Conservation (phyloP, 2,888 invertebrate species). For the Molorchus minor region DNA sequence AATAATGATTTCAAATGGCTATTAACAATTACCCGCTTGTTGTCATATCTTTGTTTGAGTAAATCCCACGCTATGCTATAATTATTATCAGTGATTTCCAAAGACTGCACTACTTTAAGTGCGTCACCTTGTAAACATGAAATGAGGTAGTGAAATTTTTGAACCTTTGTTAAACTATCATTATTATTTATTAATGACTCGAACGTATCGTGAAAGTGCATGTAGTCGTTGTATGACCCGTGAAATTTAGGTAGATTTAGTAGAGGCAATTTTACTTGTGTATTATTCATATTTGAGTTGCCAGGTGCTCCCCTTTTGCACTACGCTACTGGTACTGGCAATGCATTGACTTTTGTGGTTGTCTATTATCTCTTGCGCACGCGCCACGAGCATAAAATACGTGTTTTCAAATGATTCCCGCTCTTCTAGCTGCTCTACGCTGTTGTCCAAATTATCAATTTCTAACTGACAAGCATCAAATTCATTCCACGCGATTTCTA, state of each 20-base stretch:
- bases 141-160: constrained; percentile 11
- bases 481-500: background rate
- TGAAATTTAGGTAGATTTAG: background rate
- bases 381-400: background rate
- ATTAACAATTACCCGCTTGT: constrained; percentile 8
- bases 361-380: background rate
- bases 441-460: background rate
- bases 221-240: background rate
- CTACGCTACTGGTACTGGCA: background rate
- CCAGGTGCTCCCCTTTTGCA: background rate
- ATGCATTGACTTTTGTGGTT: background rate
- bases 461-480: background rate
- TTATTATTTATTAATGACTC: background rate
- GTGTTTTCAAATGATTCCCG: background rate
- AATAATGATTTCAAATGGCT: background rate
- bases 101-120: background rate
- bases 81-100: constrained; percentile 3
- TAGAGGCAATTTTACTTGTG: background rate
- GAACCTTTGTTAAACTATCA: background rate
- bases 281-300: background rate
- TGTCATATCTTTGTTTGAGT: constrained; percentile 1
- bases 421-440: background rate
- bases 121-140: constrained; percentile 14
- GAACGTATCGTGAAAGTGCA: background rate
- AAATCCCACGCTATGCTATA: constrained; percentile 1